phyloP scores from a whole-genome alignment of 2,113 vertebrate species.

The Chloropsis hardwickii region DNA sequence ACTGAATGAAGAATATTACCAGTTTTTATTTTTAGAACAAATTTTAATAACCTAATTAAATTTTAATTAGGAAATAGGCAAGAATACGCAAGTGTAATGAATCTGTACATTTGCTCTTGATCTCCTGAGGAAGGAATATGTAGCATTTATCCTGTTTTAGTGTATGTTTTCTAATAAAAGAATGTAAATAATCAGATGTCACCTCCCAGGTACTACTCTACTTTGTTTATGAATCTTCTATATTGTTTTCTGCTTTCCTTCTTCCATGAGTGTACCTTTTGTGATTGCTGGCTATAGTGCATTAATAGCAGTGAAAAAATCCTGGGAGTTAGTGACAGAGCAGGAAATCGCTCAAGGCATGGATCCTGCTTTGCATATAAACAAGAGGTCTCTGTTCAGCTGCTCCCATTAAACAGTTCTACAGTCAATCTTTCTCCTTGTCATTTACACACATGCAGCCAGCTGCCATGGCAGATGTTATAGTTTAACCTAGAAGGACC shows the following conservation, averaged over 20 bases:
- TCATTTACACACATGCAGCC: no score
- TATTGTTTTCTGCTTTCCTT: not conserved
- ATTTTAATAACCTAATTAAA: not conserved
- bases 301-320: not conserved
- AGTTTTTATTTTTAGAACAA: not conserved
- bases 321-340: not conserved
- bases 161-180: not conserved
- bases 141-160: not conserved
- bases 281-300: not conserved
- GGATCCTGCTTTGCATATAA: not conserved
- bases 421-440: not conserved
- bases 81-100: not conserved
- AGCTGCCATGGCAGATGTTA: not conserved
- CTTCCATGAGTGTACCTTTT: not conserved
- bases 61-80: not conserved
- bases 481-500: no score
- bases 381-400: not conserved
- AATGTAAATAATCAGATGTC: not conserved
- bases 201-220: not conserved
- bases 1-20: not conserved
- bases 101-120: not conserved
- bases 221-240: not conserved
- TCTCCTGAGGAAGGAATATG: not conserved
- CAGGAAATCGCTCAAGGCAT: not conserved
- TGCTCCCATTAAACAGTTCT: not conserved